These are phyloP conservation scores for Cepaea nemoralis DNA, from an alignment of 1,140 invertebrate genomes.

Conservation along the genomic window DNA sequence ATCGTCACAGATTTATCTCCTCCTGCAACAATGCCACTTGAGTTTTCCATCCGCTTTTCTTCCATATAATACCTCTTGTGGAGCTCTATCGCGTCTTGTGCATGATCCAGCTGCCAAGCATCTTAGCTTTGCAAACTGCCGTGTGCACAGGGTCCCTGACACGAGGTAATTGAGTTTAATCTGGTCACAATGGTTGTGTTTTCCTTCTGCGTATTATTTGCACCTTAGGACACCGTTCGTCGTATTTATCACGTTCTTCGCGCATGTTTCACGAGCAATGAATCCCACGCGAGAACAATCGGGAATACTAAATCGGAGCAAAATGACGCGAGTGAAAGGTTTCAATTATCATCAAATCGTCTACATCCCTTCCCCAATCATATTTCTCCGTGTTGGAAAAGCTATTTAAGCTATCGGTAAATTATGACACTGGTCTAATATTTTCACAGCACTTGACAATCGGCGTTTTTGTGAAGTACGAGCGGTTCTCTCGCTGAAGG, in stretches of 20 bases:
- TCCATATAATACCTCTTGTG: not conserved
- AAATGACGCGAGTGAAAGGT: constrained; percentile 33
- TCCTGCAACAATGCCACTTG: not conserved
- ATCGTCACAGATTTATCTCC: not conserved
- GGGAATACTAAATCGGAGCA: constrained; percentile 4
- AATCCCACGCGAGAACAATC: not conserved
- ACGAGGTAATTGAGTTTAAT: constrained; percentile 28
- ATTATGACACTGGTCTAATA: constrained; percentile 37
- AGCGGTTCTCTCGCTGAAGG: not conserved
- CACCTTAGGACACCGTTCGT: constrained; percentile 29
- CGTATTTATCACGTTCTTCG: constrained; percentile 32
- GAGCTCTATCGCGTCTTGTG: not conserved
- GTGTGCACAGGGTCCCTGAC: not conserved
- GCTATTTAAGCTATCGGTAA: constrained; percentile 17
- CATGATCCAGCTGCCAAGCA: not conserved
- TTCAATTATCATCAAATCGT: constrained; percentile 35
- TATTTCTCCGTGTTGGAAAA: not conserved
- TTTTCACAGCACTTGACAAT: constrained; percentile 41
- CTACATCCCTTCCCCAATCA: constrained; percentile 21
- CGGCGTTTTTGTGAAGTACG: constrained; percentile 14
- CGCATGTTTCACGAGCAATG: constrained; percentile 33
- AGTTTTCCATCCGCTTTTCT: not conserved
- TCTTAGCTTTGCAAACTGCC: constrained; percentile 20
- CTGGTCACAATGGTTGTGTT: constrained; percentile 32
- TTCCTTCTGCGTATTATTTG: constrained; percentile 24